Evolutionary conservation across 2,113 vertebrate genomes (phyloP).

Genomic region (Triplophysa rosa): DNA sequence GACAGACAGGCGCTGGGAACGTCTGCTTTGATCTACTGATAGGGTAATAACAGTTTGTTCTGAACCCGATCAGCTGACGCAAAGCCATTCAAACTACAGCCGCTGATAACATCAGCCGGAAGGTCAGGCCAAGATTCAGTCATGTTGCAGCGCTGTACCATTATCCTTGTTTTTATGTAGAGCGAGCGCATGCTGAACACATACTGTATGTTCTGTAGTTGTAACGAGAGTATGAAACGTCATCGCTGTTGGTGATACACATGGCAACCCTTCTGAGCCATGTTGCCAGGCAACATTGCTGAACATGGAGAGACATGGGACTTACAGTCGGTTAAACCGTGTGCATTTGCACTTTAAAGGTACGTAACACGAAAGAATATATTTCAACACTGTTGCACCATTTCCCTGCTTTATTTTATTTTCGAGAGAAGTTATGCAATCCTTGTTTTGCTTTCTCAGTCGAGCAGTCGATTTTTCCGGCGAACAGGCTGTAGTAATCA

Average conservation of each 20-base stretch:
- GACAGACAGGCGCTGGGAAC: not conserved
- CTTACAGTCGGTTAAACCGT: not conserved
- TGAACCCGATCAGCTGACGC: not conserved
- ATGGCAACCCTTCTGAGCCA: not conserved
- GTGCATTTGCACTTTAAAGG: not conserved
- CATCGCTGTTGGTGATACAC: not conserved
- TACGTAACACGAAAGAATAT: too few species aligned
- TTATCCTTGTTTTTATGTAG: not conserved
- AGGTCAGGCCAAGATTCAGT: not conserved
- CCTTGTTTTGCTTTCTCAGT: not conserved
- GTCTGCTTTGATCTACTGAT: conserved; percentile 19
- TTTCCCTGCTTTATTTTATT: too few species aligned
- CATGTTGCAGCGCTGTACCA: not conserved
- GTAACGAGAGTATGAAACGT: conserved; percentile 10
- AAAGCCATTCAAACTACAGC: not conserved
- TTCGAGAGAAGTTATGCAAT: not conserved
- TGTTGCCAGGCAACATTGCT: conserved; percentile 24
- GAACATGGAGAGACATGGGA: not conserved
- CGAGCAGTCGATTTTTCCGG: conserved; percentile 1
- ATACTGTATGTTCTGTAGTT: conserved; percentile 5
- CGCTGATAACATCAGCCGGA: conserved; percentile 5
- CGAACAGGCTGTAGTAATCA: conserved; percentile 5
- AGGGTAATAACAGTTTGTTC: not conserved
- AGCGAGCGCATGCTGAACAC: not conserved
- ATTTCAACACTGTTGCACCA: too few species aligned